Evolutionary conservation across 2,797 vertebrate genomes (phyloP).

Genomic region (Lepilemur ruficaudatus): DNA sequence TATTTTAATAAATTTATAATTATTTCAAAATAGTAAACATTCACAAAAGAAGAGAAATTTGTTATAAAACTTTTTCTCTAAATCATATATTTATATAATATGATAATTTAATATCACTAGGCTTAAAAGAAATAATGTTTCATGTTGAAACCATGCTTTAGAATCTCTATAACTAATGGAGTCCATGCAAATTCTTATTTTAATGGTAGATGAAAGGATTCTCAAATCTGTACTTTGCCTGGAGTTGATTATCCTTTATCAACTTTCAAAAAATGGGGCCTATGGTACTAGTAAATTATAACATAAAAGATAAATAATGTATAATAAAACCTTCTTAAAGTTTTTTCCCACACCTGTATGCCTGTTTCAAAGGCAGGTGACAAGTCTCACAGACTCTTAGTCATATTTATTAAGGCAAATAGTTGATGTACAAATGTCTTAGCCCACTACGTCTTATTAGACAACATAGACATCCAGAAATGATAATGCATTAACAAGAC

Average conservation of each 20-base stretch:
- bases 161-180: not conserved
- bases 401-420: not conserved
- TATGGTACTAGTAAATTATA: not conserved
- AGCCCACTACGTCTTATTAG: not conserved
- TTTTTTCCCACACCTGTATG: not conserved
- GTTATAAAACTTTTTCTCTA: not conserved
- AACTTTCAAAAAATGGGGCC: not conserved
- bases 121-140: not conserved
- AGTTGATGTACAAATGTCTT: not conserved
- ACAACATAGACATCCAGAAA: not conserved
- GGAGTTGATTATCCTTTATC: not conserved
- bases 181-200: not conserved
- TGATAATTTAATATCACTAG: not conserved
- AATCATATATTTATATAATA: not conserved
- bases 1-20: conserved; percentile 5
- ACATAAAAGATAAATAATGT: not conserved
- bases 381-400: not conserved
- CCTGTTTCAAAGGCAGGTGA: not conserved
- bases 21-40: not conserved
- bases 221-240: not conserved
- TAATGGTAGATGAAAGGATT: not conserved
- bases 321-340: conserved; percentile 4
- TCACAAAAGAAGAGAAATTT: not conserved
- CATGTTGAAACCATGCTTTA: not conserved
- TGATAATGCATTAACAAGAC: not conserved